Base-by-base conservation (phyloP, 2,888 invertebrate species). In the Pasiphila rectangulata region DNA sequence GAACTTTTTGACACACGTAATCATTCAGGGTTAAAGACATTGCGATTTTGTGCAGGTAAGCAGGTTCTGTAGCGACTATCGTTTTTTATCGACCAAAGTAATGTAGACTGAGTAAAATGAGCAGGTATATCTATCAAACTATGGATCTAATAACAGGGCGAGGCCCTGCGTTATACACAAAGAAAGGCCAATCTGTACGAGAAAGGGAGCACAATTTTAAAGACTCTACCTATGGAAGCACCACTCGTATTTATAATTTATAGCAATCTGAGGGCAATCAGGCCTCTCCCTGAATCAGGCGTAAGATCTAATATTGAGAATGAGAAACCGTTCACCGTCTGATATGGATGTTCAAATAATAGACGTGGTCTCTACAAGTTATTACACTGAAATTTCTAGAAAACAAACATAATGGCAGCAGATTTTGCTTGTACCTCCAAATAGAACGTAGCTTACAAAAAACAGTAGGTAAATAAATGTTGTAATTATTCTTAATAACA, bases 191-290 rank as follows among this genome's bases (percentile, higher is more conserved):
- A 81, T 85, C 81, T 80, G 69, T 79, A 72, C 71, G 78, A 79
- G 86, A 88, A 88, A 86, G 86, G 86, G 79, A 83, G 79, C 75
- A 82, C 79, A 76, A 79, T 81, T 83, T 82, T 82, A 85, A 82
- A 85, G 79, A 81, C 75, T 67, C 69, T 16, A 17, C 30, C 79
- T 74, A 75, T 82, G 73, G 79, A 72, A 79, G 73, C 76, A 75
- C 75, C 75, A 74, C 77, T 82, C 73, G 78, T 83, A 70, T 79
- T 83, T 82, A 69, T 81, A 83, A 85, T 84, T 84, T 85, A 86
- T 84, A 85, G 87, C 78, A 84, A 86, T 86, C 79, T 81, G 63
- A 66, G 70, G 64, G 81, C 79, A 84, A 87, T 86, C 83, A 81
- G 64, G 78, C 78, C 78, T 80, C 73, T 77, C 78, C 77, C 64